Conservation (phyloP, 2,888 invertebrate species). For the Aspidiotus destructor region DNA sequence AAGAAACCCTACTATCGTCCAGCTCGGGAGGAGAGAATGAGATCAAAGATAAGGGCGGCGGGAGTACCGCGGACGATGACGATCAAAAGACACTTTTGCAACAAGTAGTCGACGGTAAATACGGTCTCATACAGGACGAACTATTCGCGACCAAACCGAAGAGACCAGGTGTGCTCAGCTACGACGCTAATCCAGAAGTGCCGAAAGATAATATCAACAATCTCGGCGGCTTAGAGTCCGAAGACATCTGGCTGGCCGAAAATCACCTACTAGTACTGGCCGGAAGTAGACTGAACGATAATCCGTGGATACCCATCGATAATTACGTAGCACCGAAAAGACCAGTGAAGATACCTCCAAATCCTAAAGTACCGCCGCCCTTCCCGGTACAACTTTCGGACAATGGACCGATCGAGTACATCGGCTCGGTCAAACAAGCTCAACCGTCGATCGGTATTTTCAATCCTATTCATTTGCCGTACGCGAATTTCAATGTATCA, state of each 20-base stretch:
- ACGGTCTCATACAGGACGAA: conserved; percentile 77
- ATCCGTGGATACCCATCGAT: conserved; percentile 68
- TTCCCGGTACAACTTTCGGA: conserved; percentile 84
- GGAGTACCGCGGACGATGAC: conserved; percentile 44
- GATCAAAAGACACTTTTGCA: conserved; percentile 77
- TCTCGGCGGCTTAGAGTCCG: conserved; percentile 69
- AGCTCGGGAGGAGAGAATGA: conserved; percentile 26
- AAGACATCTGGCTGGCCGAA: conserved; percentile 83
- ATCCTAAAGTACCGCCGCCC: conserved; percentile 80
- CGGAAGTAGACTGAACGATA: conserved; percentile 56
- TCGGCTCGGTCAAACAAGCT: conserved; percentile 62
- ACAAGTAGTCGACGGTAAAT: conserved; percentile 82
- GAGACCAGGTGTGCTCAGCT: conserved; percentile 72
- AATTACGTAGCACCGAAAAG: conserved; percentile 71
- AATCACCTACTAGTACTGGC: conserved; percentile 73
- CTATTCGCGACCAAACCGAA: conserved; percentile 58
- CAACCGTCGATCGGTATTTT: conserved; percentile 41
- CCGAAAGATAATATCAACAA: conserved; percentile 68
- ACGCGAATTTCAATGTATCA: neutral
- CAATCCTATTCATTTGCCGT: conserved; percentile 27
- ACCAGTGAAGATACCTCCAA: conserved; percentile 72
- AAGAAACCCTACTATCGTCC: conserved; percentile 7
- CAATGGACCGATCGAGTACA: conserved; percentile 75
- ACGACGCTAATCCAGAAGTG: conserved; percentile 68
- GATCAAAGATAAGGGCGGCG: conserved; percentile 26